Evolutionary conservation across 2,797 vertebrate genomes (phyloP).

Genomic region (Acropternis orthonyx): DNA sequence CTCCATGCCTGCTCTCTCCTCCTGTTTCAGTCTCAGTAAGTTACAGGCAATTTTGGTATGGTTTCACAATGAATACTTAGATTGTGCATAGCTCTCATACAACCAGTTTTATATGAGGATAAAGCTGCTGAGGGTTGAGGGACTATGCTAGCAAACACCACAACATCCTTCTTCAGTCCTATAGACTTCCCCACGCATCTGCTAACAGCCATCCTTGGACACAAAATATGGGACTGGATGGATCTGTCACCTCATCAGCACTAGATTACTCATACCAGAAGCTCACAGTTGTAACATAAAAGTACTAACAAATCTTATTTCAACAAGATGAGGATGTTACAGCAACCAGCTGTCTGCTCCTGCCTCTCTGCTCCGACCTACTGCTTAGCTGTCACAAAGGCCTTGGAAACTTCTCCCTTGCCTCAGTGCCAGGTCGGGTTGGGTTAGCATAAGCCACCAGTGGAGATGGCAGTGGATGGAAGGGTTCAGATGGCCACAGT

Average conservation of each 20-base stretch:
- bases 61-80: neutral
- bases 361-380: neutral
- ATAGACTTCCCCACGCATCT: neutral
- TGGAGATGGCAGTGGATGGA: neutral
- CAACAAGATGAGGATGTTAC: neutral
- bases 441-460: neutral
- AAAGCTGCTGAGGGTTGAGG: neutral
- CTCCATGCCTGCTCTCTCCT: neutral
- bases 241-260: neutral
- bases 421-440: neutral
- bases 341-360: neutral
- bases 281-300: neutral
- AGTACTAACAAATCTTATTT: neutral
- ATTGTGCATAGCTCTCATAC: neutral
- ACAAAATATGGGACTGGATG: accelerated
- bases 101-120: neutral
- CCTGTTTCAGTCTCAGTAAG: neutral
- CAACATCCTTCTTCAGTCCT: neutral
- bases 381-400: neutral
- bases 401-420: neutral
- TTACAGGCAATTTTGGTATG: neutral
- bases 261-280: neutral
- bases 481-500: neutral
- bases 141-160: neutral
- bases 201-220: neutral